Conservation (phyloP, 1,140 invertebrate genomes). For the Arctopsyche grandis region DNA sequence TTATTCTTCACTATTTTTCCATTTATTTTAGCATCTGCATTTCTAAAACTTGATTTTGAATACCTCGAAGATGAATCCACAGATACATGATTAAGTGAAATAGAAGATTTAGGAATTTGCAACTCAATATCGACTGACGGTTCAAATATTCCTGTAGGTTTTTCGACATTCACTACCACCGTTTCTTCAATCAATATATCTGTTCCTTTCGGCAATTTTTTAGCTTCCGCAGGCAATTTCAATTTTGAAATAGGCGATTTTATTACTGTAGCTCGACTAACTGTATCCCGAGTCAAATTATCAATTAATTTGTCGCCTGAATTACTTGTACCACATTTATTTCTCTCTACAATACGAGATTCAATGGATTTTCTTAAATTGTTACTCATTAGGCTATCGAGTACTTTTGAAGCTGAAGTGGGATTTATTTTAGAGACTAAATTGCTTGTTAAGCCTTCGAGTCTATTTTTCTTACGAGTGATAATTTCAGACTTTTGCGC, state of each 20-base stretch:
- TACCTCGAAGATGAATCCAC: constrained; percentile 25
- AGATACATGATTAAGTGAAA: constrained; percentile 54
- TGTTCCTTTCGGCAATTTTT: constrained; percentile 60
- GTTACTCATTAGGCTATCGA: constrained; percentile 65
- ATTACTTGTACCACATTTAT: constrained; percentile 58
- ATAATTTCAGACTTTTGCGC: constrained; percentile 67
- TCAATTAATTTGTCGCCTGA: constrained; percentile 57
- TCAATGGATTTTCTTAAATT: constrained; percentile 67
- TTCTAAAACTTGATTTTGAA: constrained; percentile 29
- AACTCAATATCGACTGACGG: constrained; percentile 72
- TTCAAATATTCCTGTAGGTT: constrained; percentile 73
- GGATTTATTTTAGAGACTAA: constrained; percentile 67
- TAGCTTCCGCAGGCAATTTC: constrained; percentile 61
- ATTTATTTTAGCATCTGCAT: constrained; percentile 38
- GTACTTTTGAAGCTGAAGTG: constrained; percentile 64
- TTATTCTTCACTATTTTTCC: constrained; percentile 51
- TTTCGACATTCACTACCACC: constrained; percentile 63
- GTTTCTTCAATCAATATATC: constrained; percentile 58
- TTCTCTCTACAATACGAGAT: constrained; percentile 65
- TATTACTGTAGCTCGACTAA: constrained; percentile 66
- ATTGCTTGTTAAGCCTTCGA: constrained; percentile 69
- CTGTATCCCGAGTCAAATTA: constrained; percentile 58
- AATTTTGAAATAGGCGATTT: constrained; percentile 67
- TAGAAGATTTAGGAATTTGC: constrained; percentile 69
- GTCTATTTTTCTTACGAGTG: constrained; percentile 68